Evolutionary conservation across 2,888 invertebrate genomes (phyloP), one percentile per base, ranked within the genome.

Genomic region (Agriotes lineatus): DNA sequence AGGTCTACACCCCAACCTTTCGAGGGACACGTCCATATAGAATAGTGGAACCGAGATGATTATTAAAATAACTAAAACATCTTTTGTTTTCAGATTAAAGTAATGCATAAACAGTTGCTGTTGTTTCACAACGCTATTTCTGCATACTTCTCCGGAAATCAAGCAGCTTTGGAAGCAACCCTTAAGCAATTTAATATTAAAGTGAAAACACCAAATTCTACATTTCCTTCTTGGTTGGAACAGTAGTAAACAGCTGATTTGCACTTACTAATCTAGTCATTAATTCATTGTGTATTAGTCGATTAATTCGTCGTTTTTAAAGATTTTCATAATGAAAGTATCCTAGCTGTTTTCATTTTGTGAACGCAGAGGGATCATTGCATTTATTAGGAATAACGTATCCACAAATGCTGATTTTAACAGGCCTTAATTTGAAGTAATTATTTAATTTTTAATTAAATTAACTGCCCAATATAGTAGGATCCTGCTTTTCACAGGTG

Each of bases 91-190:
- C 85, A 98, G 96, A 94, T 97, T 79, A 97, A 98, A 86, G 97
- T 98, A 77, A 97, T 99, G 97, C 97, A 97, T 86, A 98, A 98
- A 84, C 98, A 99, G 84, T 87, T 99, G 73, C 87, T 97, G 63
- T 86, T 99, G 77, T 95, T 98, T 85, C 97, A 99, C 86, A 97
- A 97, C 86, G 98, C 98, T 1, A 92, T 97, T 67, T 94, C 97
- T 30, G 97, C 97, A 5, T 99, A 97, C 86, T 98, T 97, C 86
- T 96, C 96, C 79, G 97, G 98, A 61, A 99, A 99, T 87, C 95
- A 96, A 83, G 90, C 92, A 70, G 95, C 96, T 70, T 86, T 99
- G 63, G 97, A 98, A 83, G 94, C 95, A 20, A 96, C 97, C 16
- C 87, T 98, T 75, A 94, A 96, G 79, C 97, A 97, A 87, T 98